Conservation (phyloP, 2,888 invertebrate species). For the Dioctria rufipes region DNA sequence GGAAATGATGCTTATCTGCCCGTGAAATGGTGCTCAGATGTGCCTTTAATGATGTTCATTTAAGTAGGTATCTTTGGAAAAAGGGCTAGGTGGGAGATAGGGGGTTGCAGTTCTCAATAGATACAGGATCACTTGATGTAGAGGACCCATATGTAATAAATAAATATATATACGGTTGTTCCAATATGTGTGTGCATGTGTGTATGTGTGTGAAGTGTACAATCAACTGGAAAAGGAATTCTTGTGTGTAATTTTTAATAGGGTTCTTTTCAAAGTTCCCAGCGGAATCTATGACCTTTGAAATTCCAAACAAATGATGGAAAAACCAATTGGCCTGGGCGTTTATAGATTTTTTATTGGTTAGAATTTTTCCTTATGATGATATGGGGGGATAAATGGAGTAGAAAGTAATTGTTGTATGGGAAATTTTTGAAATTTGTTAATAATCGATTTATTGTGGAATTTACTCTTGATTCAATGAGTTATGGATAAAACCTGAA, state of each 20-base stretch:
- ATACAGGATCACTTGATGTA: conserved; percentile 9
- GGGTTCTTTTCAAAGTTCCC: background rate
- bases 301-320: conserved; percentile 7
- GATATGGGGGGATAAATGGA: background rate
- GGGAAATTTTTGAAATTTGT: no score
- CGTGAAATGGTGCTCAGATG: conserved; percentile 51
- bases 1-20: conserved; percentile 20
- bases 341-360: conserved; percentile 27
- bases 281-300: background rate
- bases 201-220: background rate
- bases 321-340: conserved; percentile 11
- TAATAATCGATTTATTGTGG: no score
- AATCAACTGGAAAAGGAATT: conserved; percentile 47
- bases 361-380: conserved; percentile 3
- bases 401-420: no score
- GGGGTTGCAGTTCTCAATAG: background rate
- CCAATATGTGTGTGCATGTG: background rate
- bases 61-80: background rate
- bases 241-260: conserved; percentile 21
- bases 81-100: background rate
- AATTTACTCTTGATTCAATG: no score
- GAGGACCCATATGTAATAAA: background rate
- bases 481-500: no score
- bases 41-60: conserved; percentile 51
- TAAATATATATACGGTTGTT: background rate